Evolutionary conservation across 2,888 invertebrate species (phyloP).

Genomic region (Sesia apiformis): DNA sequence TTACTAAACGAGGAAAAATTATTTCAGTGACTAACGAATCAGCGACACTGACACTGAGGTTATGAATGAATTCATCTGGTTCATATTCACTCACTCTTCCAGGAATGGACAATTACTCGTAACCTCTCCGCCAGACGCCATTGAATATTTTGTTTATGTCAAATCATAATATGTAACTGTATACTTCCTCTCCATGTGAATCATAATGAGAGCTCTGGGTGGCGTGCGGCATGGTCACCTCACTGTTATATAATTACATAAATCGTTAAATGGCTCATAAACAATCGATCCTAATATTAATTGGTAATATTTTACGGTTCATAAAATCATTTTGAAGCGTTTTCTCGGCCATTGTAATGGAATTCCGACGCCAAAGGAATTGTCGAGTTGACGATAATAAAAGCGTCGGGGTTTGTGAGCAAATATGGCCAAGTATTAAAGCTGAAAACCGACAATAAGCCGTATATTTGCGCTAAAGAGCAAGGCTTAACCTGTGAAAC

Average conservation of each 20-base stretch:
- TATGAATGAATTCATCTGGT: constrained; percentile 37
- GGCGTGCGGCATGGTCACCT: background rate
- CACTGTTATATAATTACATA: no score
- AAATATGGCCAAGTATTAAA: constrained; percentile 52
- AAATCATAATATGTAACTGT: constrained; percentile 20
- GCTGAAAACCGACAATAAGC: constrained; percentile 62
- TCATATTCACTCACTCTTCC: constrained; percentile 36
- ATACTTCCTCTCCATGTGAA: background rate
- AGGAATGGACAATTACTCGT: constrained; percentile 22
- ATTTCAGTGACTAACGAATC: background rate
- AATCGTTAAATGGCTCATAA: constrained; percentile 1
- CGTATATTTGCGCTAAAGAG: constrained; percentile 57
- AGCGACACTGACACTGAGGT: constrained; percentile 1
- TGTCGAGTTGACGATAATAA: constrained; percentile 40
- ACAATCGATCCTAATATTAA: constrained; percentile 35
- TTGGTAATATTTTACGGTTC: constrained; percentile 43
- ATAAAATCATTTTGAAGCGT: constrained; percentile 39
- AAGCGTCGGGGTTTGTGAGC: constrained; percentile 43
- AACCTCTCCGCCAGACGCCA: constrained; percentile 4
- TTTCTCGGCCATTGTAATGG: constrained; percentile 4
- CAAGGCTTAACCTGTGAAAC: constrained; percentile 50
- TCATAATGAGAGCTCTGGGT: background rate
- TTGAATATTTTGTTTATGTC: constrained; percentile 14
- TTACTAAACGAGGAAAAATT: background rate
- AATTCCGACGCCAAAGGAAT: constrained; percentile 12